phyloP scores from a whole-genome alignment of 2,113 vertebrate species.

The Amblyornis subalaris region DNA sequence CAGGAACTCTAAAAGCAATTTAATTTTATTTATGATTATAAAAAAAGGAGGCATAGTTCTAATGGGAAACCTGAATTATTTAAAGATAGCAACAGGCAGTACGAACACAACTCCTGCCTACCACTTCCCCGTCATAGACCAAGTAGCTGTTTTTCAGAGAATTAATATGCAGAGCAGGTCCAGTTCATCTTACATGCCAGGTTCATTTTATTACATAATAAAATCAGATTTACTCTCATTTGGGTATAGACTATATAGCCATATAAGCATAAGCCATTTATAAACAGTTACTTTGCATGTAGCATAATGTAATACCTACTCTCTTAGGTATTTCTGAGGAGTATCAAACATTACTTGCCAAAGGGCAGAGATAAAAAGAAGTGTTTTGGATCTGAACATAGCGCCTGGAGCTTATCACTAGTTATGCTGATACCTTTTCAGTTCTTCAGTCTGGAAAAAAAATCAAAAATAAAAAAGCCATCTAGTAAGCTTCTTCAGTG shows the following conservation, averaged over 20 bases:
- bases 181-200: background rate
- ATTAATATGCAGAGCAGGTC: constrained; percentile 10
- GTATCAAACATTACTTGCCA: background rate
- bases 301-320: background rate
- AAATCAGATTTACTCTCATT: constrained; percentile 42
- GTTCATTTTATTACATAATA: constrained; percentile 19
- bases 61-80: background rate
- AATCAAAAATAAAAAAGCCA: background rate
- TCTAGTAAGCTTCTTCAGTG: background rate
- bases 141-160: background rate
- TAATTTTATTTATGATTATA: constrained; percentile 8
- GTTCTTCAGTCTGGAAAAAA: background rate
- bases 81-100: background rate
- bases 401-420: background rate
- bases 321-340: background rate
- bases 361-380: background rate
- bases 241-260: background rate
- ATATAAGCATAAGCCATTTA: constrained; percentile 6
- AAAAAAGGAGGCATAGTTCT: background rate
- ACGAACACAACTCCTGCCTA: background rate
- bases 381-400: background rate
- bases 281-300: constrained; percentile 31
- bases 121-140: background rate
- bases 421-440: background rate
- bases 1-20: background rate